Evolutionary conservation across 2,113 vertebrate genomes (phyloP).

Genomic region (Stictonetta naevosa): DNA sequence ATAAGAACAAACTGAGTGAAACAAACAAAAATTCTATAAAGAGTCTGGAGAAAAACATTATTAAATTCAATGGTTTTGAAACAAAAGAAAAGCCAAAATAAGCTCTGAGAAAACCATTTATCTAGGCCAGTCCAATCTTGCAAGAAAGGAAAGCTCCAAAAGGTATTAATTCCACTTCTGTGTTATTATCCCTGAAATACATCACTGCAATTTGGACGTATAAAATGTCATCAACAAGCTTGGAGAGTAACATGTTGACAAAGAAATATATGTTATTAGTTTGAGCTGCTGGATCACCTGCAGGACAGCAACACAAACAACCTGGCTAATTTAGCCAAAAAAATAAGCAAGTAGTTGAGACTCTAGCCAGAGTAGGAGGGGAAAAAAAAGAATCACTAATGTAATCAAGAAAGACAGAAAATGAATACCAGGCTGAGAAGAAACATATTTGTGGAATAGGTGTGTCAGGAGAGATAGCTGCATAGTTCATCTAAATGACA

Average conservation of each 20-base stretch:
- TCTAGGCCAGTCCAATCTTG: not conserved
- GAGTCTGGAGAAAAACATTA: not conserved
- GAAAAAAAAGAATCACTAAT: constrained; percentile 15
- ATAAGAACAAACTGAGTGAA: not conserved
- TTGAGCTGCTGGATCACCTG: constrained; percentile 14
- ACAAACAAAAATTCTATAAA: not conserved
- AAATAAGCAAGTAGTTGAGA: not conserved
- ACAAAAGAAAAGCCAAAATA: not conserved
- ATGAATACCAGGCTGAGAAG: constrained; percentile 57
- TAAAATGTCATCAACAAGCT: constrained; percentile 47
- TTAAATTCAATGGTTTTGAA: constrained; percentile 3
- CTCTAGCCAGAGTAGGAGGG: not conserved
- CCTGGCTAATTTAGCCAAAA: constrained; percentile 41
- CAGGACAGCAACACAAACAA: constrained; percentile 10
- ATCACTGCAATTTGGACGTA: constrained; percentile 46
- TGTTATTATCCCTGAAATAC: constrained; percentile 46
- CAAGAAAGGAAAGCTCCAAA: constrained; percentile 52
- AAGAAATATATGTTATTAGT: constrained; percentile 55
- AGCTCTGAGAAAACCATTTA: not conserved
- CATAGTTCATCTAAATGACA: constrained; percentile 64
- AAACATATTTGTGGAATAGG: constrained; percentile 51
- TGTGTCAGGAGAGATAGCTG: constrained; percentile 59
- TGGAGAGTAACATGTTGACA: constrained; percentile 22
- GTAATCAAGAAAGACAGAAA: constrained; percentile 67
- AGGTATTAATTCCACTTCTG: constrained; percentile 40